Conservation (phyloP, 2,797 vertebrate species). For the Nasua narica region DNA sequence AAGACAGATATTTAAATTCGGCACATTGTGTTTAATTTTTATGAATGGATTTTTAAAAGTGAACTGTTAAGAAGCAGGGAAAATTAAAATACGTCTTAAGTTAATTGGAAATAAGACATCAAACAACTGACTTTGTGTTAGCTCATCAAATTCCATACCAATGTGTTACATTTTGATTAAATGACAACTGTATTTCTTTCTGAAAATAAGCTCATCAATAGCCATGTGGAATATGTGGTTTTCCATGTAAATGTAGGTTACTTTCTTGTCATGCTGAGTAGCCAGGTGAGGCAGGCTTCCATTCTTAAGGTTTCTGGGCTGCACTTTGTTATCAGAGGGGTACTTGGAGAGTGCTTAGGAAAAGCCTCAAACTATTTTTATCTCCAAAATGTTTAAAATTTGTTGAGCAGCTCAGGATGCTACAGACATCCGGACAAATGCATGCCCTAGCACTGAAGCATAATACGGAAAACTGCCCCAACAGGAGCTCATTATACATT, state of each 20-base stretch:
- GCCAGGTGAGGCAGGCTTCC: background rate
- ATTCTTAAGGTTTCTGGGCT: background rate
- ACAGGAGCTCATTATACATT: constrained; percentile 42
- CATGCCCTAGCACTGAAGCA: background rate
- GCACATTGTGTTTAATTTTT: constrained; percentile 52
- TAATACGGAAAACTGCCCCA: background rate
- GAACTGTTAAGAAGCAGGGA: constrained; percentile 69
- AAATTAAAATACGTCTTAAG: constrained; percentile 79
- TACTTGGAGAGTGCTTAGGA: background rate
- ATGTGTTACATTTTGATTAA: constrained; percentile 71
- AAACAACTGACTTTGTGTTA: constrained; percentile 76
- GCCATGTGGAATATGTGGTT: background rate
- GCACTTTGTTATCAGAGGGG: background rate
- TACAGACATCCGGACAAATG: constrained; percentile 33
- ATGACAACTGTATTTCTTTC: constrained; percentile 49
- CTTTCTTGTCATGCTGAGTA: background rate
- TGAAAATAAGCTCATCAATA: constrained; percentile 50
- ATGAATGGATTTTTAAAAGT: constrained; percentile 73
- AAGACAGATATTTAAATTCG: constrained; percentile 49
- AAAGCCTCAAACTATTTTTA: constrained; percentile 35
- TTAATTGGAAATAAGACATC: constrained; percentile 65
- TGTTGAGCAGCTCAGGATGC: constrained; percentile 39
- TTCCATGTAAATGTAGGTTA: background rate
- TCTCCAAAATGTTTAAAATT: constrained; percentile 48
- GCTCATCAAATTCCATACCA: constrained; percentile 78